These are phyloP conservation scores for Penaeus monodon DNA, from an alignment of 2,888 invertebrate species.

Conservation along the genomic window DNA sequence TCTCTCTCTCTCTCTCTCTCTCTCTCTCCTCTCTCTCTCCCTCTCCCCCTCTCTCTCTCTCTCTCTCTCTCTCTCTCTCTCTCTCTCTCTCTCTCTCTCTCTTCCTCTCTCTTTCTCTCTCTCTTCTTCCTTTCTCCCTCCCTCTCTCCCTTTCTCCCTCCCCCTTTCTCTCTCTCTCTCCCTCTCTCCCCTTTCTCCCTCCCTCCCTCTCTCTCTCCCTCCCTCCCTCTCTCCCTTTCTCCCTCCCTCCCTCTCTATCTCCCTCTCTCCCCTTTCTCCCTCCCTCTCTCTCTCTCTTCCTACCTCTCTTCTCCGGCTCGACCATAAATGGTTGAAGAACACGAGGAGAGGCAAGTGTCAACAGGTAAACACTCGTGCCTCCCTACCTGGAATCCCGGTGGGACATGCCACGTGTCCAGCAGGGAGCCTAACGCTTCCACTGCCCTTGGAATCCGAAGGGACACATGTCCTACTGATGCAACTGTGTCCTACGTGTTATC, in stretches of 20 bases:
- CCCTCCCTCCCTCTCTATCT: not conserved
- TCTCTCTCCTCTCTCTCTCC: not conserved
- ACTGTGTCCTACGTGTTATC: too few species aligned
- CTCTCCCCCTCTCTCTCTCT: not conserved
- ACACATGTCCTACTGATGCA: too few species aligned
- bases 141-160: not conserved
- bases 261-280: not conserved
- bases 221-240: not conserved
- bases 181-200: too few species aligned
- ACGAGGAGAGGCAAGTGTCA: too few species aligned
- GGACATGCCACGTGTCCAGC: too few species aligned
- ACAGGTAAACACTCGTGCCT: too few species aligned
- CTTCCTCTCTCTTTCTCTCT: not conserved
- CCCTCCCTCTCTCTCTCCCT: not conserved
- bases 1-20: not conserved
- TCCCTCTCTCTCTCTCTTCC: not conserved
- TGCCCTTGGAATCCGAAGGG: too few species aligned
- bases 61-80: not conserved
- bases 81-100: not conserved
- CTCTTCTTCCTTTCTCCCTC: not conserved
- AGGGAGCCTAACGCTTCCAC: too few species aligned
- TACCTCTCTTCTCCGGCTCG: too few species aligned
- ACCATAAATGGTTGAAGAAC: too few species aligned
- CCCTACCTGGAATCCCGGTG: too few species aligned
- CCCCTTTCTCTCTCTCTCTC: not conserved